These are phyloP conservation scores for Aphaenogaster rudis DNA, from an alignment of 1,140 invertebrate species.

Conservation along the genomic window DNA sequence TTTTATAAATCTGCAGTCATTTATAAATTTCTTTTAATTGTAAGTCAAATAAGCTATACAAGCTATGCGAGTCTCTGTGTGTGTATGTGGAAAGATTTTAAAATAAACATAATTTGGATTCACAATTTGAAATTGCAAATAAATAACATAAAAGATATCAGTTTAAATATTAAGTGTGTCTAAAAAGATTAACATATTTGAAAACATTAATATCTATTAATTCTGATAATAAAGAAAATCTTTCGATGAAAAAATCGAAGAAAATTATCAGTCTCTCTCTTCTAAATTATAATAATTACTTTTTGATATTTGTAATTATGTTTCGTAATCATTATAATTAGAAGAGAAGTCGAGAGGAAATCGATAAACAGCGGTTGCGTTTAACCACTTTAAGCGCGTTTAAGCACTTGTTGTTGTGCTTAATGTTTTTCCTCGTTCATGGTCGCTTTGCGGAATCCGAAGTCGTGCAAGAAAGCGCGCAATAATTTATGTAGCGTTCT, in stretches of 20 bases:
- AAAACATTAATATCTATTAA: not conserved
- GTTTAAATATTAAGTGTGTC: not conserved
- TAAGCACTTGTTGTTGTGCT: constrained; percentile 40
- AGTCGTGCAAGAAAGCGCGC: constrained; percentile 55
- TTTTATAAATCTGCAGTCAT: constrained; percentile 10
- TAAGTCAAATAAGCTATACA: not conserved
- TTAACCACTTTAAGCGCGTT: not conserved
- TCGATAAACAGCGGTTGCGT: constrained; percentile 15
- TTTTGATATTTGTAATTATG: constrained; percentile 9
- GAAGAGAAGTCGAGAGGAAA: not conserved
- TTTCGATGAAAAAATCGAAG: not conserved
- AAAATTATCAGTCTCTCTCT: not conserved
- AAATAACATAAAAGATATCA: not conserved
- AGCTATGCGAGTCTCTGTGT: not conserved
- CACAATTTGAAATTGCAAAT: not conserved
- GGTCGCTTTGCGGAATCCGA: constrained; percentile 40
- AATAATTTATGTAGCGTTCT: constrained; percentile 54
- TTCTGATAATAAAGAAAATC: not conserved
- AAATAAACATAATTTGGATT: not conserved
- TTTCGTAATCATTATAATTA: constrained; percentile 14
- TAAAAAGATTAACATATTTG: not conserved
- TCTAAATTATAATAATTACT: not conserved
- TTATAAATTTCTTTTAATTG: not conserved
- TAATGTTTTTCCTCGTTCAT: constrained; percentile 38
- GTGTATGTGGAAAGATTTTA: not conserved